Base-by-base conservation (phyloP, 2,888 invertebrate species). In the Hirudinaria manillensis region DNA sequence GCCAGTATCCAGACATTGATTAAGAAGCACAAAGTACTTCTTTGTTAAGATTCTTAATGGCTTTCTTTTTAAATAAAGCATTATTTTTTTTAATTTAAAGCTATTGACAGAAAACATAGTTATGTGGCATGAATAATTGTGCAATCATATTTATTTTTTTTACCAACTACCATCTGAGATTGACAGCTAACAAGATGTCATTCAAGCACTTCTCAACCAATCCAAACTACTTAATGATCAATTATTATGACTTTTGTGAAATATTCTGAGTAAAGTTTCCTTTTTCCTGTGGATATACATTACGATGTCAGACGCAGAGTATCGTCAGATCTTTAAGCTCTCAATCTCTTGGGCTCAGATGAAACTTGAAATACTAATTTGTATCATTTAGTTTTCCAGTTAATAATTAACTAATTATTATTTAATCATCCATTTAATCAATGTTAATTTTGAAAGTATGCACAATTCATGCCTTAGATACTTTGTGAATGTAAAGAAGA, bases 1-100 rank as follows among this genome's bases (percentile, higher is more conserved):
- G 93, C 94, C 4, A 96, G 97, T 83, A 98, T 97, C 0, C 95
- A 97, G 86, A 94, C 96, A 70, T 87, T 99, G 81, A 88, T 99
- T 82, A 97, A 97, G 88, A 99, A 99, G 86, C 99, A 99, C 88
- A 96, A 96, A 80, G 87, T 83, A 75, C 73, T 61, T 7, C 16
- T 24, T n/a, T 72, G 13, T 61, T 61, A 6, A 2, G 7, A 1
- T 61, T 13, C 3, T 61, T 13, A 27, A 27, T n/a, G n/a, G n/a
- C n/a, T n/a, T n/a, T n/a, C n/a, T n/a, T n/a, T 45, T 7, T 16
- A 45, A 45, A n/a, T n/a, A 10, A 45, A 45, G n/a, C 16, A n/a
- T 51, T 6, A 27, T 45, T 16, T 38, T 70, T 71, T n/a, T n/a
- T n/a, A n/a, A n/a, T n/a, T n/a, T n/a, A n/a, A n/a, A n/a, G n/a